Evolutionary conservation across 2,888 invertebrate genomes (phyloP), one percentile per base, ranked within the genome.

Genomic region (Odontocerum albicorne): DNA sequence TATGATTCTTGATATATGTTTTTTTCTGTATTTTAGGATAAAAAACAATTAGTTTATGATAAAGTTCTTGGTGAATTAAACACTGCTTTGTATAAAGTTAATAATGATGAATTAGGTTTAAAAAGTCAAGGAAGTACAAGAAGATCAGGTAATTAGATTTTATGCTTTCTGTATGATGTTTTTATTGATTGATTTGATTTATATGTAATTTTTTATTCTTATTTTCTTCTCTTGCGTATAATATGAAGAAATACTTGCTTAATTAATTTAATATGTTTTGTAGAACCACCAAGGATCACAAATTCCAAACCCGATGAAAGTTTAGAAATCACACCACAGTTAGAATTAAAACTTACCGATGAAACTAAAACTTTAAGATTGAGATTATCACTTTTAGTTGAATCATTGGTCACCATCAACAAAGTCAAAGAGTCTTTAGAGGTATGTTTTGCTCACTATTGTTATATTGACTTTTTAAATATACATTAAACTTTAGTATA

Each of bases 371-470:
- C 75, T 0, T 74, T 77, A 42, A 77, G 77, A 55, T 74, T 72
- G 1, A 74, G 71, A 59, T 85, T 93, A 66, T 86, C 90, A 65
- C 84, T 90, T 64, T 81, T 94, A 36, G 84, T 94, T 0, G 92
- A 95, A 68, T 93, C 94, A 59, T 80, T 96, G 46, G 90, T 88
- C 10, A 83, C 90, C 55, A 73, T 96, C 59, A 87, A 88, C 46
- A 91, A 90, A 69, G 78, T 95, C 64, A 88, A 90, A 47, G 92
- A 91, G 65, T 90, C 92, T 16, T 82, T 94, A 31, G 92, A 93
- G 78, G 90, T 88, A 69, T 64, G 63, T 56, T 4, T 10, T n/a
- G n/a, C n/a, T n/a, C n/a, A n/a, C n/a, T n/a, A n/a, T n/a, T n/a
- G n/a, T n/a, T n/a, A n/a, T n/a, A n/a, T n/a, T n/a, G n/a, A n/a